Percentiles rank a stretch among this genome's conserved stretches.
These are phyloP conservation scores for Typhlichthys subterraneus DNA, from an alignment of 2,797 vertebrate species.

Conservation along the genomic window DNA sequence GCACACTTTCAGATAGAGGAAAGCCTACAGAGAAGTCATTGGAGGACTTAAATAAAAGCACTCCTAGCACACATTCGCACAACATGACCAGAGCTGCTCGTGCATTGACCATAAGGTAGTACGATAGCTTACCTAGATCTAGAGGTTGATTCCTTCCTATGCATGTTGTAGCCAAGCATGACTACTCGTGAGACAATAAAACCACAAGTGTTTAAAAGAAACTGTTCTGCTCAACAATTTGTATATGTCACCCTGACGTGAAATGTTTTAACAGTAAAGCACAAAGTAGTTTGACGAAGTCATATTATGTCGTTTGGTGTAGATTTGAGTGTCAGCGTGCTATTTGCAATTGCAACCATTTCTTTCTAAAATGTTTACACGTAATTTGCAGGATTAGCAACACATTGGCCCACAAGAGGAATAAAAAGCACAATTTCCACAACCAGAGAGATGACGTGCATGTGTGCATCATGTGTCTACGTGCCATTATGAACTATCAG, in stretches of 20 bases:
- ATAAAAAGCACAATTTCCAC: constrained; percentile 79
- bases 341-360: neutral
- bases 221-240: too few relatives aligned
- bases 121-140: neutral
- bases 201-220: neutral
- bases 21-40: constrained; percentile 84
- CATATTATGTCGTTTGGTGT: neutral
- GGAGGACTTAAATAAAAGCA: constrained; percentile 88
- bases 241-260: too few relatives aligned
- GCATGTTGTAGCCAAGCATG: neutral
- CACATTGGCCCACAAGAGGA: constrained; percentile 78
- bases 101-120: constrained; percentile 88
- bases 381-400: constrained; percentile 78
- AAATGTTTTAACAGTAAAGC: too few relatives aligned
- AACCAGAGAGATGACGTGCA: constrained; percentile 93
- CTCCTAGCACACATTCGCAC: constrained; percentile 71
- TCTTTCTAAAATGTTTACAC: neutral
- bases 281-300: too few relatives aligned
- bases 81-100: constrained; percentile 80
- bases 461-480: constrained; percentile 95
- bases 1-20: constrained; percentile 75
- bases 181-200: constrained; percentile 14
- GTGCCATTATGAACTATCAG: constrained; percentile 99
- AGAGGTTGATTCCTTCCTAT: neutral
- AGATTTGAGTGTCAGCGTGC: neutral